Evolutionary conservation across 2,113 vertebrate genomes (phyloP), one percentile per base, ranked within the genome.

Genomic region (Anguilla rostrata): DNA sequence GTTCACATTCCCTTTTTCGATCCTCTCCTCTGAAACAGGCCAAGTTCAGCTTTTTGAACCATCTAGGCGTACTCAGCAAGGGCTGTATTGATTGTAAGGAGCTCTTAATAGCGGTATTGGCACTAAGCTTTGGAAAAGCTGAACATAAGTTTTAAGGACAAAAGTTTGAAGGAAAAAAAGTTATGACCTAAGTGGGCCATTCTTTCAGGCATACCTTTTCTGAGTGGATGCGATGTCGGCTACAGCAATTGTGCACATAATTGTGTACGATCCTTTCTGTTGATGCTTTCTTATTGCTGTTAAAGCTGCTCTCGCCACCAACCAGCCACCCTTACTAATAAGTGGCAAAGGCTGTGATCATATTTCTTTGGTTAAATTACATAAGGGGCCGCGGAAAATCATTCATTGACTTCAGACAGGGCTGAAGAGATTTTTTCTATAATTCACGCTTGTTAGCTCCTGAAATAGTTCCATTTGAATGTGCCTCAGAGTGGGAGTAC

Each of bases 1-100:
- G 79, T 86, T 79, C 26, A 39, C 15, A 12, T 86, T 86, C 78
- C n/a, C 7, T 57, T 86, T 40, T 81, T 86, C 85, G 39, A 86
- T 86, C 53, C 81, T 66, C 79, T 86, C 40, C 5, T 49, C 20
- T 11, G 11, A 81, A 81, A 82, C 26, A n/a, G n/a, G 84, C 34
- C 46, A 29, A 80, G 53, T 34, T 63, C 85, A 46, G 22, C 78
- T 41, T 81, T 86, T 66, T 82, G 40, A 86, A 81, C 60, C 85
- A 86, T 81, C 39, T 53, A 66, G 53, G 39, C 34, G 78, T n/a
- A 80, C 15, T 60, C 78, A 66, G 53, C 46, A 43, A 41, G 18
- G 39, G n/a, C 46, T 53, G 46, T 40, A 81, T 60, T 14, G 56
- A 81, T 81, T 39, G 56, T 22, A 39, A 66, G 8, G 40, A 60